Percentiles rank a stretch among this genome's conserved stretches.
These are phyloP conservation scores for Micrasema longulum DNA, from an alignment of 1,140 invertebrate genomes.

Conservation along the genomic window DNA sequence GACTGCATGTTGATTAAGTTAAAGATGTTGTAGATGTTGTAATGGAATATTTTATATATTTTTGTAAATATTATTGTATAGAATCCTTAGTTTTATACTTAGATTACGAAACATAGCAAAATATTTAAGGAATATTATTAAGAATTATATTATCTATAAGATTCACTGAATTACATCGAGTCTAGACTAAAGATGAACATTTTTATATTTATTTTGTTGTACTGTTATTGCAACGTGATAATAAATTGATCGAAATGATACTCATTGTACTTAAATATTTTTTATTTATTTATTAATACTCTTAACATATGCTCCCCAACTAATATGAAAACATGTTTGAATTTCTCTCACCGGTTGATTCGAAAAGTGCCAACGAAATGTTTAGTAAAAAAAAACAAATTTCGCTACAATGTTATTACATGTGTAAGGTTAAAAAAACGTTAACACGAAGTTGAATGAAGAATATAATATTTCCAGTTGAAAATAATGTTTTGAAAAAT, in stretches of 20 bases:
- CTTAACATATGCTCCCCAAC: constrained; percentile 13
- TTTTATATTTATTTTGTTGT: constrained; percentile 54
- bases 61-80: constrained; percentile 47
- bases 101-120: constrained; percentile 34
- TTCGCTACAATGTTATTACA: too few relatives aligned
- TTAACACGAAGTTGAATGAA: too few relatives aligned
- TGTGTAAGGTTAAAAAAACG: too few relatives aligned
- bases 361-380: too few relatives aligned
- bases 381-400: too few relatives aligned
- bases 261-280: constrained; percentile 48
- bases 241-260: constrained; percentile 54
- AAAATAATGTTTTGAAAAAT: too few relatives aligned
- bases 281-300: constrained; percentile 47
- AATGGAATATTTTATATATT: constrained; percentile 34
- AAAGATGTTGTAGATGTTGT: not conserved
- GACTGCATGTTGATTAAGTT: constrained; percentile 21
- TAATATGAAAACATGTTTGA: too few relatives aligned
- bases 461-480: too few relatives aligned
- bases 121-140: constrained; percentile 35
- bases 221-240: constrained; percentile 54
- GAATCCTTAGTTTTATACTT: constrained; percentile 6
- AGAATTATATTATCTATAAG: constrained; percentile 18
- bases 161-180: constrained; percentile 41
- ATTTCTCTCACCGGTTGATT: too few relatives aligned
- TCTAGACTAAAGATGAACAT: constrained; percentile 39